A percentile compares a stretch with the other conserved stretches of the same genome.
phyloP scores from a whole-genome alignment of 2,797 vertebrate species.

The Acipenser transmontanus region DNA sequence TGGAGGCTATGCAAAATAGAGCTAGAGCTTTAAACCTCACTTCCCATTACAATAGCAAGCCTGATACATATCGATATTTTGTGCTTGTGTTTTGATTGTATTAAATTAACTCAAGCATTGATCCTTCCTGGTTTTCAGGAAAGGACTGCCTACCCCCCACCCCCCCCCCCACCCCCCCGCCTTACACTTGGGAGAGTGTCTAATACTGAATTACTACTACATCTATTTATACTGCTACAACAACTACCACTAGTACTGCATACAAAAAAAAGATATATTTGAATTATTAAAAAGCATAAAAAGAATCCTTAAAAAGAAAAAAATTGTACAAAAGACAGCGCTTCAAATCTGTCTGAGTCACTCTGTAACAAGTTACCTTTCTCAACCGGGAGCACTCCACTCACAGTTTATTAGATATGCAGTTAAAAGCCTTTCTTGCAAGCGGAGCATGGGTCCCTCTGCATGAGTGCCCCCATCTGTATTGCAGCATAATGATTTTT shows the following conservation, averaged over 20 bases:
- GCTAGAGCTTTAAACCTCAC: no score
- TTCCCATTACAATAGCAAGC: no score
- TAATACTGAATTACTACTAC: slow-evolving; percentile 31
- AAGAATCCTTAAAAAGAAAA: no score
- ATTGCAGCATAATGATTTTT: slow-evolving; percentile 73
- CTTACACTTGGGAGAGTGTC: slow-evolving; percentile 40
- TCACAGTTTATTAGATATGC: slow-evolving; percentile 32
- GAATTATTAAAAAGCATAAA: no score
- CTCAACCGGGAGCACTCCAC: slow-evolving; percentile 28
- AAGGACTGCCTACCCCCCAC: slow-evolving; percentile 40
- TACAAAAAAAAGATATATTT: no score
- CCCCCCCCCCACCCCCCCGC: slow-evolving; percentile 24
- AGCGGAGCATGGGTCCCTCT: slow-evolving; percentile 50
- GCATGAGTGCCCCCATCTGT: slow-evolving; percentile 77
- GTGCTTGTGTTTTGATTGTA: no score
- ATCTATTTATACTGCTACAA: no score
- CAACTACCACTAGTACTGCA: no score
- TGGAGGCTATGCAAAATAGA: no score
- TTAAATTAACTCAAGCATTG: slow-evolving; percentile 29
- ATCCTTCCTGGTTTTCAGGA: slow-evolving; percentile 35
- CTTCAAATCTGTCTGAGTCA: no score
- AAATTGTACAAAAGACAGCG: no score
- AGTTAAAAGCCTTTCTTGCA: slow-evolving; percentile 41
- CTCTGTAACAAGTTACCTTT: slow-evolving; percentile 29
- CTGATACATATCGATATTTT: no score